phyloP scores from a whole-genome alignment of 2,888 invertebrate species.

The Luperina nickerlii region DNA sequence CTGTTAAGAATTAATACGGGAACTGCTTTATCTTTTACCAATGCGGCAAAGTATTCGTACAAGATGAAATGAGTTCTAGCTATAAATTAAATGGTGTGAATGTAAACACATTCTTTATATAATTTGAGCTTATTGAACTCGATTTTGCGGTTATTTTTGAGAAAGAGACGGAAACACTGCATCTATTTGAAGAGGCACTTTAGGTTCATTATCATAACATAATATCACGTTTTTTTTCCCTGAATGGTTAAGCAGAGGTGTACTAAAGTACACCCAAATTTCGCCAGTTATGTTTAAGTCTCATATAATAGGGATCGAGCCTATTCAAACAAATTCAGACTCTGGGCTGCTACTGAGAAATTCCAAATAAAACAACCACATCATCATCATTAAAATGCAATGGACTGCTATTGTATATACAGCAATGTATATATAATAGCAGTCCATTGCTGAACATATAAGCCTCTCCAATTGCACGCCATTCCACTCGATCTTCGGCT shows the following conservation, averaged over 20 bases:
- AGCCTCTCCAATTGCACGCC: background rate
- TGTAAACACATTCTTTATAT: conserved; percentile 3
- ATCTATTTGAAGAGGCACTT: too few species aligned
- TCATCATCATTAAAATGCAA: background rate
- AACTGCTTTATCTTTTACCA: conserved; percentile 10
- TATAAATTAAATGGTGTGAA: conserved; percentile 27
- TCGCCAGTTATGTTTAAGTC: background rate
- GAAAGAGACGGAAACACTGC: background rate
- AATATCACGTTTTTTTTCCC: background rate
- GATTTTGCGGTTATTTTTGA: background rate
- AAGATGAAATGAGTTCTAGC: conserved; percentile 13
- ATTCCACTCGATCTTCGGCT: background rate
- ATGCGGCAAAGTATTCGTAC: conserved; percentile 5
- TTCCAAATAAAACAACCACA: background rate
- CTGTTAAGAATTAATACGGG: background rate
- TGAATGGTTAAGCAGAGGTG: background rate
- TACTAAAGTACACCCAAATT: background rate
- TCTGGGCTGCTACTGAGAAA: background rate
- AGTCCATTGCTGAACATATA: background rate
- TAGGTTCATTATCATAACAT: too few species aligned
- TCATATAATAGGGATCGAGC: background rate
- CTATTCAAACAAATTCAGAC: background rate
- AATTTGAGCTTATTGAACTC: background rate
- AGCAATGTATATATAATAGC: background rate
- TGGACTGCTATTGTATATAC: too few species aligned